phyloP scores from a whole-genome alignment of 1,140 invertebrate species.

The Drosophila parabipectinata region DNA sequence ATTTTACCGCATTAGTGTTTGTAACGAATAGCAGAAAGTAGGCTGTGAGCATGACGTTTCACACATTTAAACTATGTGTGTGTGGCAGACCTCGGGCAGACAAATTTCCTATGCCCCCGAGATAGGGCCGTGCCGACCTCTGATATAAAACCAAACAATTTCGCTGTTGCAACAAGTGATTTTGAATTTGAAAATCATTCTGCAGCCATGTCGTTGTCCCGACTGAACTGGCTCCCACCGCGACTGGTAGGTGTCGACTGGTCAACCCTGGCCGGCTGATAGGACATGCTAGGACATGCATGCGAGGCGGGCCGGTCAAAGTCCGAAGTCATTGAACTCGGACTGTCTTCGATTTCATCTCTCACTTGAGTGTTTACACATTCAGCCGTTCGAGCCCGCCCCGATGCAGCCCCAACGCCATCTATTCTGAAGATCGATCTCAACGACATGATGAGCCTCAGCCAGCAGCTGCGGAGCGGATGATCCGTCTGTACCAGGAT shows the following conservation, averaged over 20 bases:
- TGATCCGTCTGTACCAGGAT: constrained; percentile 88
- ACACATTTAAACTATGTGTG: too few species aligned
- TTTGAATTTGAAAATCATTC: constrained; percentile 8
- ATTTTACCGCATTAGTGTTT: too few species aligned
- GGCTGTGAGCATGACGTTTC: too few species aligned
- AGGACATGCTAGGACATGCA: neutral
- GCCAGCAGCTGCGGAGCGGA: constrained; percentile 87
- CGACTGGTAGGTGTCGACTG: constrained; percentile 15
- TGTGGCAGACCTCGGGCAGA: too few species aligned
- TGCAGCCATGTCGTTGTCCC: constrained; percentile 21
- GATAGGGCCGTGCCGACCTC: too few species aligned
- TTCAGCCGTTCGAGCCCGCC: constrained; percentile 10
- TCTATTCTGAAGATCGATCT: constrained; percentile 88
- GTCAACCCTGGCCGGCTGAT: neutral
- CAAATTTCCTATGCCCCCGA: too few species aligned
- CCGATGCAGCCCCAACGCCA: constrained; percentile 43
- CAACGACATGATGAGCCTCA: constrained; percentile 86
- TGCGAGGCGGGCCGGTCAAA: constrained; percentile 85
- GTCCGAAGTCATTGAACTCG: constrained; percentile 81
- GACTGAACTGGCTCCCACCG: constrained; percentile 21
- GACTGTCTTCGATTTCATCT: neutral
- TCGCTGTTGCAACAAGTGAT: constrained; percentile 22
- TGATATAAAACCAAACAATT: constrained; percentile 1
- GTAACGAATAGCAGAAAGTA: too few species aligned
- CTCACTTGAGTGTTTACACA: neutral